A percentile compares a stretch with the other conserved stretches of the same genome.
These are phyloP conservation scores for Mobula hypostoma DNA, from an alignment of 2,113 vertebrate species.

Conservation along the genomic window DNA sequence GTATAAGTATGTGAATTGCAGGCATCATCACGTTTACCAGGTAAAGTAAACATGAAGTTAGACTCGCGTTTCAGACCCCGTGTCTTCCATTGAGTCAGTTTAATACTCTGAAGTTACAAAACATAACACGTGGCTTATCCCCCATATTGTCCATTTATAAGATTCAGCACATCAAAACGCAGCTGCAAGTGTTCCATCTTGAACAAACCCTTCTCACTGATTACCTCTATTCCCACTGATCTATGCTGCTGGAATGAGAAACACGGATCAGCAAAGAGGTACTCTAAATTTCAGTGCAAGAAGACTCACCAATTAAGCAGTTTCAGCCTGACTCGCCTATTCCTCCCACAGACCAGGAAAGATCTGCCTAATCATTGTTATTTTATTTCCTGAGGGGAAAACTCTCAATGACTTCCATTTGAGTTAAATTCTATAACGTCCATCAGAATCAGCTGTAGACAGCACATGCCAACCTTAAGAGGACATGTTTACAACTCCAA, in stretches of 20 bases:
- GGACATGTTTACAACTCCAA: background rate
- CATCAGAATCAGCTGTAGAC: background rate
- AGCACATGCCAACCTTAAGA: background rate
- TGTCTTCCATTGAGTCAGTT: no score
- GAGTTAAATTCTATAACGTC: background rate
- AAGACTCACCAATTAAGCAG: background rate
- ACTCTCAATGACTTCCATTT: background rate
- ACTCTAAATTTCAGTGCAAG: background rate
- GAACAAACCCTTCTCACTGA: no score
- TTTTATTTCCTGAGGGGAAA: constrained; percentile 1
- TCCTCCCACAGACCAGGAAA: background rate
- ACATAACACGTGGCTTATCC: no score
- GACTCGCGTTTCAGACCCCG: no score
- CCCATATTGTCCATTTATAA: background rate
- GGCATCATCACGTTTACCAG: no score
- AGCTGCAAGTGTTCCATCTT: background rate
- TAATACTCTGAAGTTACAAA: no score
- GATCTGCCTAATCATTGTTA: background rate
- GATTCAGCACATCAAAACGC: background rate
- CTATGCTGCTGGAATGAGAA: no score
- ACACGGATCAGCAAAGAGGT: background rate
- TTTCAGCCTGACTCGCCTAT: background rate
- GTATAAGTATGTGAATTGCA: no score
- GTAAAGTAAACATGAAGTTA: no score
- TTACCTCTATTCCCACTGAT: background rate